These are phyloP conservation scores for Rafetus swinhoei DNA, from an alignment of 2,113 vertebrate genomes.

Conservation along the genomic window DNA sequence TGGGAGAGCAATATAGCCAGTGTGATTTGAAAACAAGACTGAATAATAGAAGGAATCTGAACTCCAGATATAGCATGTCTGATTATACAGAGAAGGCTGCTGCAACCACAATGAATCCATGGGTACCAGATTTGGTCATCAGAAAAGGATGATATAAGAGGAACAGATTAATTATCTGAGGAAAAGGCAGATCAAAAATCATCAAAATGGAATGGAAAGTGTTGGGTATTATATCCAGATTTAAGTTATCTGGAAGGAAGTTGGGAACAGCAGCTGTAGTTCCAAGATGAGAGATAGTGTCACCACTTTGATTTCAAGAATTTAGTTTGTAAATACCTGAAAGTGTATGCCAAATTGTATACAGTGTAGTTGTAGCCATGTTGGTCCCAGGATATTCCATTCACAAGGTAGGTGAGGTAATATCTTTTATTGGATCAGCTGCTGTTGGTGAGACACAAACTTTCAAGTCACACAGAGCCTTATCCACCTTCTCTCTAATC, in stretches of 20 bases:
- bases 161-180: neutral
- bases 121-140: neutral
- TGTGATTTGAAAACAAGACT: neutral
- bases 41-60: neutral
- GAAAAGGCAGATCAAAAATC: neutral
- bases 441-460: neutral
- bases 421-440: neutral
- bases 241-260: neutral
- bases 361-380: neutral
- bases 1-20: neutral
- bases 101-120: neutral
- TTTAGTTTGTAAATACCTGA: neutral
- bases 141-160: neutral
- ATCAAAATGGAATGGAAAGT: neutral
- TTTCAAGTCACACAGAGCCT: neutral
- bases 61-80: neutral
- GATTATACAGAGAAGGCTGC: neutral
- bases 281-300: fast-evolving
- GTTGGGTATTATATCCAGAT: neutral
- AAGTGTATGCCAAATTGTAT: neutral
- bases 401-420: neutral
- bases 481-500: neutral
- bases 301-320: neutral
- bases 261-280: neutral
- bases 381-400: neutral